A percentile compares a stretch with the other conserved stretches of the same genome.
phyloP scores from a whole-genome alignment of 2,888 invertebrate genomes.

The Xestobium rufovillosum region DNA sequence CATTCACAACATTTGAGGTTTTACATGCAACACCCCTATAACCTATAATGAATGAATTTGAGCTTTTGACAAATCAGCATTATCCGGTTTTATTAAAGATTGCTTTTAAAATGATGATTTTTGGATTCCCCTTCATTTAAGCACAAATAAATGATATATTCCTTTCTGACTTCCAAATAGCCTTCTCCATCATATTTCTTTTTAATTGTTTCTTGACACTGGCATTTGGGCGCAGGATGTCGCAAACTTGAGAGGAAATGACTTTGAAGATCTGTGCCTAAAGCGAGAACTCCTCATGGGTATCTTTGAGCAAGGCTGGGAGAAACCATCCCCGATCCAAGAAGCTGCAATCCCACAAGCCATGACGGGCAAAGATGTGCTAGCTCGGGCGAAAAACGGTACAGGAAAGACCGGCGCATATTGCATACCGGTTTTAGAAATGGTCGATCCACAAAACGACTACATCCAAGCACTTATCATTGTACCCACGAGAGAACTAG shows the following conservation, averaged over 20 bases:
- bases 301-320: conserved; percentile 99
- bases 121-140: conserved; percentile 41
- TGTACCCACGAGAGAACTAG: conserved; percentile 97
- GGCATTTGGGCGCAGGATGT: conserved; percentile 70
- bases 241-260: conserved; percentile 97
- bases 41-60: no score
- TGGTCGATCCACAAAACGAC: conserved; percentile 83
- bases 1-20: no score
- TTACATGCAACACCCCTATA: no score
- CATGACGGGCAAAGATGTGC: conserved; percentile 92
- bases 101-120: conserved; percentile 29
- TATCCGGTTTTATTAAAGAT: conserved; percentile 5
- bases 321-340: conserved; percentile 98
- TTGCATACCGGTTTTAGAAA: conserved; percentile 96
- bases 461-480: conserved; percentile 96
- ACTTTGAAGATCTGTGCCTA: conserved; percentile 98
- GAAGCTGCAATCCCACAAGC: conserved; percentile 99
- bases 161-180: conserved; percentile 25
- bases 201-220: conserved; percentile 3
- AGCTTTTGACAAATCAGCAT: no score
- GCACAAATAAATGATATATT: conserved; percentile 35
- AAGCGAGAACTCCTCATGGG: conserved; percentile 98
- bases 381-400: conserved; percentile 98
- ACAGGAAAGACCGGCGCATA: conserved; percentile 99
- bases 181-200: neutral